Conservation (phyloP, 37 sponge, comb jelly and placozoan genomes). For the Ephydatia muelleri region DNA sequence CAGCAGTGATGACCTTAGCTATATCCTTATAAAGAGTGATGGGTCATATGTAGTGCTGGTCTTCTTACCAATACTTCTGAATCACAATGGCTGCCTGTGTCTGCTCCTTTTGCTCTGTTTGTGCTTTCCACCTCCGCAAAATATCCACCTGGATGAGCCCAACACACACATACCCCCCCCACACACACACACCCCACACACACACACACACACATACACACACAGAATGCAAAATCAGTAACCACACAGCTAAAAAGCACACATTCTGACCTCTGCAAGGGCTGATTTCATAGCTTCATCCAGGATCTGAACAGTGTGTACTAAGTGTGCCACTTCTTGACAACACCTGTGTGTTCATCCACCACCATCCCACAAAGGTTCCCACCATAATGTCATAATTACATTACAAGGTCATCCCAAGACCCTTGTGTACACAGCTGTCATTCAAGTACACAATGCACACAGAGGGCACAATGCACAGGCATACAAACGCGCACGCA, state of each 20-base stretch:
- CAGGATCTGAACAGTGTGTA: conserved; percentile 48
- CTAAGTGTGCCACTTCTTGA: conserved; percentile 58
- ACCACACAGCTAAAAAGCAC: not conserved
- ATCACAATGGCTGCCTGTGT: conserved; percentile 23
- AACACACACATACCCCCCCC: not conserved
- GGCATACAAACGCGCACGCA: too few species aligned
- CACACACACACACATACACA: not conserved
- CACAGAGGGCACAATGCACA: not conserved
- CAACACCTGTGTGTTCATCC: conserved; percentile 37
- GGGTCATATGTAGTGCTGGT: not conserved
- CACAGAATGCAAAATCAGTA: not conserved
- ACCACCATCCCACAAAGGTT: not conserved
- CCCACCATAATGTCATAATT: not conserved
- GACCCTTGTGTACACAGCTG: not conserved
- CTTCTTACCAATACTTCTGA: conserved; percentile 31
- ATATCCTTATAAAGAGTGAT: not conserved
- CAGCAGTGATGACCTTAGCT: not conserved
- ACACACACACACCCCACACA: conserved; percentile 3
- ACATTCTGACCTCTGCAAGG: conserved; percentile 36
- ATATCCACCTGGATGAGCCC: conserved; percentile 29
- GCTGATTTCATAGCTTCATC: conserved; percentile 60
- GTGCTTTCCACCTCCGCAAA: conserved; percentile 23
- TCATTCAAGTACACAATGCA: not conserved
- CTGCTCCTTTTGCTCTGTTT: not conserved
- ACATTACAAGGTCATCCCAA: not conserved